Evolutionary conservation across 2,113 vertebrate species (phyloP).

Genomic region (Pituophis catenifer): DNA sequence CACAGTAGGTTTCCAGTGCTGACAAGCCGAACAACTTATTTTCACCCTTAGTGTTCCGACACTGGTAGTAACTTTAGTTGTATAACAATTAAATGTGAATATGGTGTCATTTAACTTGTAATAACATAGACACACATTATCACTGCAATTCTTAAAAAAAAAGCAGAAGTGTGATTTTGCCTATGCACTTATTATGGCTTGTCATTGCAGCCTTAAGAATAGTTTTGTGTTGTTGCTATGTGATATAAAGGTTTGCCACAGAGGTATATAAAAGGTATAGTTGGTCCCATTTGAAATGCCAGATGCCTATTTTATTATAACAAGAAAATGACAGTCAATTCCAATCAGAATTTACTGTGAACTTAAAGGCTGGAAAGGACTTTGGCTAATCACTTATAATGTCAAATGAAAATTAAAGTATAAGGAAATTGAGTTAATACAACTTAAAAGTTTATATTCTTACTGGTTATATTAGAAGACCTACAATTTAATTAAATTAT

Average conservation of each 20-base stretch:
- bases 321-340: constrained; percentile 80
- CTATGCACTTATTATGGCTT: constrained; percentile 22
- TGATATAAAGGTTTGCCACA: constrained; percentile 37
- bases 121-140: not conserved
- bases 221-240: constrained; percentile 51
- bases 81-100: constrained; percentile 23
- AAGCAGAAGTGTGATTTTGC: constrained; percentile 17
- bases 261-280: constrained; percentile 55
- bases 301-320: constrained; percentile 76
- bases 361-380: constrained; percentile 78
- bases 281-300: constrained; percentile 68
- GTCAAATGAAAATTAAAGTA: constrained; percentile 83
- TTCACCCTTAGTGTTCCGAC: constrained; percentile 31
- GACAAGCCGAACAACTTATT: constrained; percentile 20
- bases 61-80: constrained; percentile 19
- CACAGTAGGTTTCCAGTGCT: not conserved
- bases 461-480: constrained; percentile 75
- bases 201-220: constrained; percentile 23
- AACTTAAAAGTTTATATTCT: constrained; percentile 83
- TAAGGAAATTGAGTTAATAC: constrained; percentile 82
- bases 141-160: constrained; percentile 23
- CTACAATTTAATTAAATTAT: constrained; percentile 80
- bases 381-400: constrained; percentile 80
- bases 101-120: constrained; percentile 21
- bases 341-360: constrained; percentile 80